phyloP scores from a whole-genome alignment of 2,888 invertebrate genomes.

The Cerastis rubricosa region DNA sequence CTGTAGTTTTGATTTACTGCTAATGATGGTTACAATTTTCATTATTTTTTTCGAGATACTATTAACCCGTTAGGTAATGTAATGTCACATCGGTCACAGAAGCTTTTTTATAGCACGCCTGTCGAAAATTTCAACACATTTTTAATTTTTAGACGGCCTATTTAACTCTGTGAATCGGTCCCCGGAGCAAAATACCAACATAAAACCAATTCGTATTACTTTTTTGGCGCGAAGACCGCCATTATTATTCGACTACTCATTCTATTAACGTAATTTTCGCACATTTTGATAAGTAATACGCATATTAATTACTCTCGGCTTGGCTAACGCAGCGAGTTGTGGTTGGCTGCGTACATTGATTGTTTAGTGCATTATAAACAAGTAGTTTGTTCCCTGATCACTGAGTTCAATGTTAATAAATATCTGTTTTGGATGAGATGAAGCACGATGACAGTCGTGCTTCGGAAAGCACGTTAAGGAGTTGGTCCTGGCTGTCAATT shows the following conservation, averaged over 20 bases:
- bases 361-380: slow-evolving; percentile 25
- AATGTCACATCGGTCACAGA: neutral
- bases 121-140: slow-evolving; percentile 4
- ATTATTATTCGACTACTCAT: slow-evolving; percentile 50
- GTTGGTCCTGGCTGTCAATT: too few species aligned
- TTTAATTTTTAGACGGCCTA: neutral
- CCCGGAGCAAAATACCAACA: neutral
- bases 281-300: slow-evolving; percentile 59
- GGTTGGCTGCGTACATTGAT: slow-evolving; percentile 24
- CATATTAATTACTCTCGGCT: slow-evolving; percentile 55
- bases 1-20: neutral
- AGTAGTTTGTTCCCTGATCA: slow-evolving; percentile 9
- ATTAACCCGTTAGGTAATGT: neutral
- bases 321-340: slow-evolving; percentile 48
- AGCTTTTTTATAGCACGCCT: neutral
- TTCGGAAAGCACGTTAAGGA: too few species aligned
- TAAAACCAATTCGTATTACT: slow-evolving; percentile 15
- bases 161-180: neutral
- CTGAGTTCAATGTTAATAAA: neutral
- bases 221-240: slow-evolving; percentile 43
- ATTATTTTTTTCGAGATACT: neutral
- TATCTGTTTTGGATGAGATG: neutral
- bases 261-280: slow-evolving; percentile 42
- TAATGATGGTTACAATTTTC: neutral
- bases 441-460: too few species aligned